Conservation (phyloP, 2,113 vertebrate species). For the Ceyx cyanopectus region DNA sequence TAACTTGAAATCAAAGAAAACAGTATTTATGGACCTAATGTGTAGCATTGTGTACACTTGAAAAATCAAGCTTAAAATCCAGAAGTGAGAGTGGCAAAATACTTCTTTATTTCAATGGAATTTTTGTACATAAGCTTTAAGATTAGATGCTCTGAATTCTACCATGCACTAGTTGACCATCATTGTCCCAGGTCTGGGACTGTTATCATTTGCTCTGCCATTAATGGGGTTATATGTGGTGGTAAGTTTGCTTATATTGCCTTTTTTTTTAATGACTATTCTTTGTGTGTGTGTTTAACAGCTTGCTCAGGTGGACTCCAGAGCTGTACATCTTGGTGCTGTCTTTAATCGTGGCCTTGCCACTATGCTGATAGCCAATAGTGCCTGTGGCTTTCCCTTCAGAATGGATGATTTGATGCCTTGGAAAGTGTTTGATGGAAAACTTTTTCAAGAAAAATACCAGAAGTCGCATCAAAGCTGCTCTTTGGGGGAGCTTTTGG, state of each 20-base stretch:
- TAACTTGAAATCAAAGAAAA: neutral
- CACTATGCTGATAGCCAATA: conserved; percentile 85
- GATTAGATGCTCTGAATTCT: neutral
- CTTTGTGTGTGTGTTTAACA: conserved; percentile 48
- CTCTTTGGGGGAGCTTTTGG: conserved; percentile 81
- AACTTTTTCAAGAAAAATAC: conserved; percentile 96
- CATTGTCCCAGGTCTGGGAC: neutral
- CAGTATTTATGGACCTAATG: neutral
- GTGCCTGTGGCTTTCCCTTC: conserved; percentile 88
- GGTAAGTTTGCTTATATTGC: neutral
- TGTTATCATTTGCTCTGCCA: neutral
- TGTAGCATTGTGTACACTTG: neutral
- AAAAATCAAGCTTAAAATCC: neutral
- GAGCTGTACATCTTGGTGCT: conserved; percentile 90
- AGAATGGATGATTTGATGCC: conserved; percentile 88
- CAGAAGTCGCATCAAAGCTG: conserved; percentile 81
- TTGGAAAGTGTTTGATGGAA: conserved; percentile 92
- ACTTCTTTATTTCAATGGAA: neutral
- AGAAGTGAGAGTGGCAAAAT: neutral
- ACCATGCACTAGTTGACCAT: neutral
- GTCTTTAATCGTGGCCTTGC: conserved; percentile 90
- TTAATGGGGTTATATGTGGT: neutral
- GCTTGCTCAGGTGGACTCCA: conserved; percentile 84
- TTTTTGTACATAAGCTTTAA: neutral
- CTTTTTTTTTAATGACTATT: neutral